These are phyloP conservation scores for Charina bottae DNA, from an alignment of 2,113 vertebrate species.

Conservation along the genomic window DNA sequence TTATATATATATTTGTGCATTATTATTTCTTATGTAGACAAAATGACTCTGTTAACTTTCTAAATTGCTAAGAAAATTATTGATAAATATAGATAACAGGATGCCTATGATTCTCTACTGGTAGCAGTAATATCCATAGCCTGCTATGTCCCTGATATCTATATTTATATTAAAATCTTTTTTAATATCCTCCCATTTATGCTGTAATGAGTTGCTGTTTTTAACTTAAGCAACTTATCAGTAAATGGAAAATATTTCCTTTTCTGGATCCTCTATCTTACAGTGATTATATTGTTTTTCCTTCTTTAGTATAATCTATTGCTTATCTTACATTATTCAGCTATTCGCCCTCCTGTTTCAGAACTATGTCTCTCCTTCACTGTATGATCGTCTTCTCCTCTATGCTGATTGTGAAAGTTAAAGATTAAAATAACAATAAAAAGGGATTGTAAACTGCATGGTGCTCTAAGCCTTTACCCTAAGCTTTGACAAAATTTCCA, in stretches of 20 bases:
- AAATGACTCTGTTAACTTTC: neutral
- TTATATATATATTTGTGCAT: neutral
- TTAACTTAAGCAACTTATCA: neutral
- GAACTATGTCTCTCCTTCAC: neutral
- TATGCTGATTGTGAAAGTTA: neutral
- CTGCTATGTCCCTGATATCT: neutral
- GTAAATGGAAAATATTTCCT: neutral
- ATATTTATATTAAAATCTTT: neutral
- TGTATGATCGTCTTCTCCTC: neutral
- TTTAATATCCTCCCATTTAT: neutral
- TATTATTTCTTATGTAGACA: neutral
- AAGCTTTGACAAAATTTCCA: neutral
- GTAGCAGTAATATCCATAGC: neutral
- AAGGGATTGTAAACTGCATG: neutral
- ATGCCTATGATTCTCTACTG: neutral
- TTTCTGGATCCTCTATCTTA: neutral
- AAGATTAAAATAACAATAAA: neutral
- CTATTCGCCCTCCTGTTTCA: neutral
- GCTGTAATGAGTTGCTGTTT: neutral
- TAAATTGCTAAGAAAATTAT: neutral
- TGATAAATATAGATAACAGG: neutral
- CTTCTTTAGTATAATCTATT: neutral
- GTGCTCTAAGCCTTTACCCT: neutral
- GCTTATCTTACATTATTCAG: neutral
- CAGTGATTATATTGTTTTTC: neutral